Evolutionary conservation across 2,888 invertebrate species (phyloP).

Genomic region (Leucozona laternaria): DNA sequence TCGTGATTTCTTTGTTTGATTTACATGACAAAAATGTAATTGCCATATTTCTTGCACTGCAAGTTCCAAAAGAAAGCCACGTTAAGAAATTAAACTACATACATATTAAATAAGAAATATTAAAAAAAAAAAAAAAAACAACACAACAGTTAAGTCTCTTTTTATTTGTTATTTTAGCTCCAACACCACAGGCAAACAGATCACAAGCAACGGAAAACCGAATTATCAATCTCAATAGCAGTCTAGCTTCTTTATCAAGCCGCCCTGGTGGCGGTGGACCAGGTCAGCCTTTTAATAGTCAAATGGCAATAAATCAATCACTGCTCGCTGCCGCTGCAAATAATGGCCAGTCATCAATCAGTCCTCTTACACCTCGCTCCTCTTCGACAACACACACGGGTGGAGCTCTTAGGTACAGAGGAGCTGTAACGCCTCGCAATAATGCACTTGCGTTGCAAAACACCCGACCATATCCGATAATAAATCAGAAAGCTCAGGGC

Average conservation of each 20-base stretch:
- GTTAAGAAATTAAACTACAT: background rate
- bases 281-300: slow-evolving; percentile 29
- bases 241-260: slow-evolving; percentile 22
- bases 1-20: too few relatives aligned
- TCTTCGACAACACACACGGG: slow-evolving; percentile 43
- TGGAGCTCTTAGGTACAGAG: slow-evolving; percentile 67
- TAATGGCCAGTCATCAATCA: slow-evolving; percentile 25
- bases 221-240: slow-evolving; percentile 53
- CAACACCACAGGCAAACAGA: slow-evolving; percentile 57
- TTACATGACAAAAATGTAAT: too few relatives aligned
- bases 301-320: slow-evolving; percentile 33
- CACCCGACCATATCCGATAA: slow-evolving; percentile 82
- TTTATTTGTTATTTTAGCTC: slow-evolving; percentile 33
- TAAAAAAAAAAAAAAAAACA: background rate
- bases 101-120: background rate
- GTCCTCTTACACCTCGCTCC: slow-evolving; percentile 47
- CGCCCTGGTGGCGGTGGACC: slow-evolving; percentile 36
- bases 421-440: slow-evolving; percentile 50
- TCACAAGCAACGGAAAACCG: slow-evolving; percentile 50
- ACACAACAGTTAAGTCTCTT: background rate
- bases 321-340: slow-evolving; percentile 34
- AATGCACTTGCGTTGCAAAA: slow-evolving; percentile 78
- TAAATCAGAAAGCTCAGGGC: slow-evolving; percentile 87
- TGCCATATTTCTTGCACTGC: too few relatives aligned
- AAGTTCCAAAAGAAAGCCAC: too few relatives aligned